Conservation (phyloP, 2,113 vertebrate genomes). For the Uropsilus gracilis region DNA sequence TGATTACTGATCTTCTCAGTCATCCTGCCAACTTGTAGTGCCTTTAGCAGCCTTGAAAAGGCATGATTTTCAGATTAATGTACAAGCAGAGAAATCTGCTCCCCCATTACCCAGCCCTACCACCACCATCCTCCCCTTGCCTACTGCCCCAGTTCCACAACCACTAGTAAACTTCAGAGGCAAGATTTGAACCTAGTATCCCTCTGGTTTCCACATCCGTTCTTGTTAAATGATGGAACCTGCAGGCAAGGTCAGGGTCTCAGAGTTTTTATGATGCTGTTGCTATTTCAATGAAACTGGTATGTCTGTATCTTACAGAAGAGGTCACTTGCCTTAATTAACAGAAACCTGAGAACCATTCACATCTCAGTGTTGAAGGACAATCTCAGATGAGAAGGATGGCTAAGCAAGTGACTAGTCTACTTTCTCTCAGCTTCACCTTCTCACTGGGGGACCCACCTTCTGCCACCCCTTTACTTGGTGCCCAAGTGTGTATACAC, state of each 20-base stretch:
- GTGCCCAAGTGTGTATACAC: accelerated
- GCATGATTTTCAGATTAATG: no score
- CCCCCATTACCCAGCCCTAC: no score
- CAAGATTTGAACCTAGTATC: neutral
- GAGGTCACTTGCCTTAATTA: neutral
- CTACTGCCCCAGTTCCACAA: neutral
- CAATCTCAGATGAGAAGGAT: neutral
- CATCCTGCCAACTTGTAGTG: no score
- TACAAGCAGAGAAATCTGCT: no score
- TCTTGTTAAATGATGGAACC: no score
- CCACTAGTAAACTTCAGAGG: neutral
- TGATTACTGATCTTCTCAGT: no score
- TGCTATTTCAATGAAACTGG: neutral
- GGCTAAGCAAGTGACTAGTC: neutral
- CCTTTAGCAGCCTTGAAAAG: no score
- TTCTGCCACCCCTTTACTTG: neutral
- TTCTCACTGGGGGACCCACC: neutral
- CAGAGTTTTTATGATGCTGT: neutral
- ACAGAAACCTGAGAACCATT: neutral
- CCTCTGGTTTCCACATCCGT: neutral
- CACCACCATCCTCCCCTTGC: neutral
- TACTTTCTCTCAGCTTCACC: neutral
- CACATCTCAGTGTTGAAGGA: neutral
- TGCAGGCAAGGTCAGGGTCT: no score
- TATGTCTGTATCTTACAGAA: neutral